Base-by-base conservation (phyloP, 2,888 invertebrate genomes). In the Catocala fraxini region DNA sequence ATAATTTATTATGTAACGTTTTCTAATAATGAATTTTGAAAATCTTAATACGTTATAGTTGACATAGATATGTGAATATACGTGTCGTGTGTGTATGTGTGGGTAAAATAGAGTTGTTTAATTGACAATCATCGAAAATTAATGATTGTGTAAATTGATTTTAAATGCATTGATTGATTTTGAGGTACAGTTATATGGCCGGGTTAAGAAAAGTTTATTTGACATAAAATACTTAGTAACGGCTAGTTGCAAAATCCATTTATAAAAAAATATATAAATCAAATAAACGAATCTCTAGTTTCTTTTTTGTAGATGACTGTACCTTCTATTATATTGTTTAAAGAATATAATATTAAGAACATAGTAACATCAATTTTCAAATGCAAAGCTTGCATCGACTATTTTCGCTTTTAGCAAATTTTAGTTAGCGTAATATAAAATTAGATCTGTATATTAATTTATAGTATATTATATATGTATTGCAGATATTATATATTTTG, bases 1-100 rank as follows among this genome's bases (percentile, higher is more conserved):
- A 42, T 83, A 66, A 71, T 88, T 87, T 84, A 77, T 74, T 77
- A 73, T 78, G 35, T 39, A 39, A 73, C 73, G 65, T 64, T 78
- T 82, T 80, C 79, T 77, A 71, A 73, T 69, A 71, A 70, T 71
- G 70, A 69, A 79, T 80, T 82, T 80, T 82, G 71, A 71, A 56
- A 71, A 65, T 69, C 61, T 67, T 73, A 74, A 67, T 73, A 76
- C 73, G 70, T 72, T 73, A 73, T 81, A 77, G 72, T 73, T 73
- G 70, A 70, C 75, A 68, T 81, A 80, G 65, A 68, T 70, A 65
- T 66, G 70, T 56, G 63, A 68, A 70, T 73, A 59, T 68, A 69
- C 63, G 71, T 76, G 77, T 78, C 73, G 77, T 77, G 72, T 82
- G 81, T 70, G 75, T 79, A 74, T 73, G 66, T 70, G 68, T n/a